Base-by-base conservation (phyloP, 2,888 invertebrate species). In the Acleris laterana region DNA sequence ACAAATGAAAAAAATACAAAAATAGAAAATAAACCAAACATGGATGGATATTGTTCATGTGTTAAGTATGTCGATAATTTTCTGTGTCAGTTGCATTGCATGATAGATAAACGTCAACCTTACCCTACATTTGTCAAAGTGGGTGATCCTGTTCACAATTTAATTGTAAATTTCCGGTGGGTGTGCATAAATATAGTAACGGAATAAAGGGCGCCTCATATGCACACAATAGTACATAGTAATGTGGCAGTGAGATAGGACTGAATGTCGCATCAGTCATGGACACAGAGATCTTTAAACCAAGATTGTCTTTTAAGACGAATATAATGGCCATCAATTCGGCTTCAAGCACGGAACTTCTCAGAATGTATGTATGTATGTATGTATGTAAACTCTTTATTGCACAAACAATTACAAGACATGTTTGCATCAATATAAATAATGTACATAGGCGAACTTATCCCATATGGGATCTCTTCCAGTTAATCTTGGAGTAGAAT, bases 191-290 rank as follows among this genome's bases (percentile, higher is more conserved):
- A 77, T 64, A 72, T 74, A 71, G 72, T 71, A 74, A 71, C 69
- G 69, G 70, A 70, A 70, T 74, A 77, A 79, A 82, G 79, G 80
- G 81, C 79, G 78, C 71, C 78, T 83, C 73, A 88, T 88, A 85
- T 83, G 77, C 85, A 88, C 84, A 88, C 87, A 88, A 89, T 89
- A 70, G 77, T 68, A 68, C 70, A 88, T 88, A 70, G 77, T 68
- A 68, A 69, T 59, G 67, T 63, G 68, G 69, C 68, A 56, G 70
- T 62, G 70, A 71, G 72, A 70, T 69, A 75, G 74, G 71, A 73
- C 68, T 64, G 79, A 79, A 83, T 81, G 82, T 75, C 82, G 75
- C 73, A 70, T 74, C 77, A 75, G 72, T 80, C 80, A 79, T 68
- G 70, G 76, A 60, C 71, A 67, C 63, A 70, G 75, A 75, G 70